Base-by-base conservation (phyloP, 2,888 invertebrate genomes). In the Lordiphosa andalusiaca region DNA sequence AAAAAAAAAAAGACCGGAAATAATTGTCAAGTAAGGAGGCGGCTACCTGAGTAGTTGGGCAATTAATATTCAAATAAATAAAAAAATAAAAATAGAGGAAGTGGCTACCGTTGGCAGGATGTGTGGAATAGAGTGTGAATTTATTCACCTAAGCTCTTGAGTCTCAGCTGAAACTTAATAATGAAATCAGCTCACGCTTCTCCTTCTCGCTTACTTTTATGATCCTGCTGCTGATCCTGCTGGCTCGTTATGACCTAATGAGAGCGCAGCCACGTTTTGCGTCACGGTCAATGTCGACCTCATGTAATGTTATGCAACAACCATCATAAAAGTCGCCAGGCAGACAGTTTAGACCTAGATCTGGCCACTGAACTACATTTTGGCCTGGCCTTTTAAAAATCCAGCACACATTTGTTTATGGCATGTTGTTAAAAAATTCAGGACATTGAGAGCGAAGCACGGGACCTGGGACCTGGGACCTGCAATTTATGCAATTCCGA, bases 301-400 rank as follows among this genome's bases (percentile, higher is more conserved):
- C 49, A 57, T 53, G 9, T 71, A 84, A 84, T 84, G 67, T 84
- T 84, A 84, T 84, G 85, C 76, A 84, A 84, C 76, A 84, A 84
- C 47, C 54, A 53, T 53, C 75, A 65, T 71, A 81, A 74, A 84
- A 69, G 48, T 4, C 23, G 1, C 23, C 47, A 46, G 44, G 9
- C 30, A 69, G 57, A 41, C 57, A 59, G 16, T 39, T 37, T 5
- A 49, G 55, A 48, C 63, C 65, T 59, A 67, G 71, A 64, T 67
- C 67, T 71, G 57, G 42, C 44, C 62, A 63, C 49, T 71, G 71
- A 61, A 72, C 73, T 57, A 71, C 42, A 16, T 37, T 10, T 37
- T 10, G 12, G 21, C 30, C 33, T 13, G 44, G 41, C 33, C 47
- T 49, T 63, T 63, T 65, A 62, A 62, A 68, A 68, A 67, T 54